Base-by-base conservation (phyloP, 2,797 vertebrate genomes). In the Parauchenoglanis ngamensis region DNA sequence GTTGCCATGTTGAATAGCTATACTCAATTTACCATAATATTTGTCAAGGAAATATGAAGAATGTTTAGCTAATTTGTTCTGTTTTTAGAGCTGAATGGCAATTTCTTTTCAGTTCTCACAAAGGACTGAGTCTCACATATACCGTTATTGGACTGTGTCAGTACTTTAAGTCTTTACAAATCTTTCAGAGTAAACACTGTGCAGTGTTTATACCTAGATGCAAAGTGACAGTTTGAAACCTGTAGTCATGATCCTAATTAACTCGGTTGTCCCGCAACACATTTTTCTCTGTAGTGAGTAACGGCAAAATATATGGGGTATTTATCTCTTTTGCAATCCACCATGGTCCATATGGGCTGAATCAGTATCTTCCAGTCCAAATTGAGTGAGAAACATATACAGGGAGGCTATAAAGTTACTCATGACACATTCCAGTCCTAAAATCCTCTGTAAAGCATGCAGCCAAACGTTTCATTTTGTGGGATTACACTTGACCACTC, bases 301-400 rank as follows among this genome's bases (percentile, higher is more conserved):
- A 87, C 52, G 10, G 40, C 44, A 86, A 86, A 83, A 81, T 86
- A 82, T 82, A 72, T 67, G 17, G 59, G 35, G 46, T 88, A 67
- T 89, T 90, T 87, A 57, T 88, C 59, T 88, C 77, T 86, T 88
- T 65, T 88, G 75, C 87, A 90, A 86, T 83, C 54, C 28, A 68
- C 65, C 21, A 75, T 77, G 76, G 57, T 86, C 83, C 88, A 90
- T 90, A 91, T 91, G 90, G 90, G 77, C 90, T 56, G 78, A 91
- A 90, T 90, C 90, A 89, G 88, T 90, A 78, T 59, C 77, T 91
- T 52, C 63, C 79, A 87, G n/a, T 68, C 59, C 89, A 83, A 82
- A 89, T 85, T 90, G 83, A 84, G 86, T 84, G 79, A 90, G 84
- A 82, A 90, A 92, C 92, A 90, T 90, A 90, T 87, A 91, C 88